Base-by-base conservation (phyloP, 1,140 invertebrate species). In the Agrypnia vestita region DNA sequence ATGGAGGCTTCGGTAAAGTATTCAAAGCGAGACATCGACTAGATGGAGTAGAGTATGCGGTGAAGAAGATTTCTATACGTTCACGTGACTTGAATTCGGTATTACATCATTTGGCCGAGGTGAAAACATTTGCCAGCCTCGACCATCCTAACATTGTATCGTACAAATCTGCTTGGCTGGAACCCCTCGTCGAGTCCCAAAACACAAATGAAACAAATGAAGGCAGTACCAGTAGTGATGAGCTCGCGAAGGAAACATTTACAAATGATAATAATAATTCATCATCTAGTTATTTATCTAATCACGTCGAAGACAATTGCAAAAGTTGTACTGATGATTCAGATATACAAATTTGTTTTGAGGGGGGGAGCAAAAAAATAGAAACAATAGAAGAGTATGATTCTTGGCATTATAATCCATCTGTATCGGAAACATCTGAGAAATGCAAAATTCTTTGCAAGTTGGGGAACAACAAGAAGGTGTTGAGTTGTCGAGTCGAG, bases 101-200 rank as follows among this genome's bases (percentile, higher is more conserved):
- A 21, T 87, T 91, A 84, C 89, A 89, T 62, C 92, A 94, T 87
- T 86, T 95, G 21, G 87, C 92, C 21, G 96, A 97, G 91, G 95
- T 96, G 0, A 94, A 94, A 88, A 94, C 94, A 46, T 90, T 96
- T 77, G 95, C 95, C 0, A 93, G 91, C 84, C 87, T 96, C 43
- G 93, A 94, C 84, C 95, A 96, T 89, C 90, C 92, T 0, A 95
- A 96, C 87, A 94, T 97, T 84, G 94, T 97, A 4, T 91, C 94
- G 6, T 97, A 96, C 84, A 96, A 96, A 89, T 93, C 93, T 44
- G 95, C 95, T 8, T 97, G 95, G 95, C 86, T 96, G 17, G 95
- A 96, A 87, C 90, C 91, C 3, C 86, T 91, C 84, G 86, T 89
- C 79, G 86, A 82, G 64, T 21, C 59, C 3, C 67, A 72, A 35